phyloP scores from a whole-genome alignment of 1,140 invertebrate genomes.

The Pseudomyrmex flavicornis region DNA sequence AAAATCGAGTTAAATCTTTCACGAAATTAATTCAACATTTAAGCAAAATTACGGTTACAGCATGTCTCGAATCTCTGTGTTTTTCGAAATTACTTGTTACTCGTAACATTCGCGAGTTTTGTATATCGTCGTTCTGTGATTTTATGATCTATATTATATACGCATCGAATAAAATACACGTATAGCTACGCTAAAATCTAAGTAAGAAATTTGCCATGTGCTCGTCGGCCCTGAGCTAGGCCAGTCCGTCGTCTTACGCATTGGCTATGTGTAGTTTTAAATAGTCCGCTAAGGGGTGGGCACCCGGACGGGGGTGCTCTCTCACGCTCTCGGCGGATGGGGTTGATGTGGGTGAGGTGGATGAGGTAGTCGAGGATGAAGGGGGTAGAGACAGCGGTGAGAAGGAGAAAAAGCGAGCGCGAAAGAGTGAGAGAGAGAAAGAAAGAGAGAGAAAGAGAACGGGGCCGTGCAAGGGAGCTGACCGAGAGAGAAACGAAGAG shows the following conservation, averaged over 20 bases:
- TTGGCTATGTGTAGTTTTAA: slow-evolving; percentile 83
- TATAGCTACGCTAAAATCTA: slow-evolving; percentile 12
- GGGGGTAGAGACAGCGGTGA: slow-evolving; percentile 40
- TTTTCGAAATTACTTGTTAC: slow-evolving; percentile 7
- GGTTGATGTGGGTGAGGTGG: slow-evolving; percentile 77
- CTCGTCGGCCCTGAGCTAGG: slow-evolving; percentile 77
- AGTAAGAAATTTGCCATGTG: slow-evolving; percentile 65
- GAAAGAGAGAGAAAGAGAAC: slow-evolving; percentile 29
- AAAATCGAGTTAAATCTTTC: slow-evolving; percentile 35
- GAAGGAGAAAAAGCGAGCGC: slow-evolving; percentile 5
- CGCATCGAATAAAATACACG: slow-evolving; percentile 55
- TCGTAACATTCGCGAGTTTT: not conserved
- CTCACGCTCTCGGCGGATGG: slow-evolving; percentile 66
- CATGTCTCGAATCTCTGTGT: slow-evolving; percentile 16
- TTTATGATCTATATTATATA: slow-evolving; percentile 54
- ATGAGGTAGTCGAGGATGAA: slow-evolving; percentile 73
- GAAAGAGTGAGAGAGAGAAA: slow-evolving; percentile 44
- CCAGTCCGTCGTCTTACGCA: slow-evolving; percentile 66
- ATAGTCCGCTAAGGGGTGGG: slow-evolving; percentile 81
- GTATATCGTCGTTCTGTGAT: not conserved
- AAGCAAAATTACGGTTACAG: slow-evolving; percentile 32
- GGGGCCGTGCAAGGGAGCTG: slow-evolving; percentile 62
- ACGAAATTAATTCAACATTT: slow-evolving; percentile 34
- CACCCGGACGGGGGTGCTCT: slow-evolving; percentile 60
- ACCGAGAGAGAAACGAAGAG: slow-evolving; percentile 59